Evolutionary conservation across 2,888 invertebrate species (phyloP).

Genomic region (Helleia helle): DNA sequence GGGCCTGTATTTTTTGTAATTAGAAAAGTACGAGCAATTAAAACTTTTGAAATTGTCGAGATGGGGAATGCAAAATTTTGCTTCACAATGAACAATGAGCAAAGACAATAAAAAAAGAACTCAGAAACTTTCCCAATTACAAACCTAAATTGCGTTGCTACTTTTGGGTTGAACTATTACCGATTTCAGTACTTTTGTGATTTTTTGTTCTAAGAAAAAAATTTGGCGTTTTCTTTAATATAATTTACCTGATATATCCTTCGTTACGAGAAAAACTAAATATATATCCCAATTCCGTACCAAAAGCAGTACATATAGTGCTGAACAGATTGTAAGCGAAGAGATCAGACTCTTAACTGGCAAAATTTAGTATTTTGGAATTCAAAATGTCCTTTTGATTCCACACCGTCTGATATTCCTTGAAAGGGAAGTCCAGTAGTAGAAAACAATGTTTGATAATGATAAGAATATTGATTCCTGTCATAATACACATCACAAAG

Average conservation of each 20-base stretch:
- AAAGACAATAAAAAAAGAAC: slow-evolving; percentile 61
- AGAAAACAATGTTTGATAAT: too few species aligned
- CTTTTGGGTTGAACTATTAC: slow-evolving; percentile 17
- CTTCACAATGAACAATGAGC: slow-evolving; percentile 57
- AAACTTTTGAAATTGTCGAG: slow-evolving; percentile 71
- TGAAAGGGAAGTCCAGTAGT: too few species aligned
- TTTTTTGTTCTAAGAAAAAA: not conserved
- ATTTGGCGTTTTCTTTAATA: too few species aligned
- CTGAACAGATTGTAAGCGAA: too few species aligned
- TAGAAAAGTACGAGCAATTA: slow-evolving; percentile 69
- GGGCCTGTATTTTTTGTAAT: slow-evolving; percentile 67
- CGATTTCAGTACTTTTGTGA: not conserved
- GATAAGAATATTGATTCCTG: not conserved
- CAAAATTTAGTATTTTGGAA: too few species aligned
- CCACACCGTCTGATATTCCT: too few species aligned
- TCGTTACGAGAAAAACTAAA: too few species aligned
- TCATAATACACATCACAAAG: not conserved
- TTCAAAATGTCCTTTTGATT: too few species aligned
- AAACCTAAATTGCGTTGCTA: slow-evolving; percentile 40
- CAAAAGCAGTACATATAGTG: too few species aligned
- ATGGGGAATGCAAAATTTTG: slow-evolving; percentile 57
- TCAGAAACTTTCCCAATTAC: slow-evolving; percentile 65
- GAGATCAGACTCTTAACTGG: too few species aligned
- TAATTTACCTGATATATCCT: too few species aligned
- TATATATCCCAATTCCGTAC: too few species aligned